Evolutionary conservation across 2,113 vertebrate species (phyloP).

Genomic region (Heterotilapia buettikoferi): DNA sequence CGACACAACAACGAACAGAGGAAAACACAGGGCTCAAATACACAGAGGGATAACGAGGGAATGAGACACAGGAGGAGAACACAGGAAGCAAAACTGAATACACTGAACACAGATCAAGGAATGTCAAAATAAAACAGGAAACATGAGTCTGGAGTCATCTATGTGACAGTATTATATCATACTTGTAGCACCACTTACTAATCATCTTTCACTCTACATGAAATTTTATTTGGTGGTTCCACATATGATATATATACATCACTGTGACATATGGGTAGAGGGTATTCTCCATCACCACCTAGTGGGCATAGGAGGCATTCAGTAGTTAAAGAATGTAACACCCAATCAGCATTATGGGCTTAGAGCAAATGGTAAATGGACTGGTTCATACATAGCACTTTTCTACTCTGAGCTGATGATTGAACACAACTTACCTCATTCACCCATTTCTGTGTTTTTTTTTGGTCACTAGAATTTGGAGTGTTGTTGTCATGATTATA

Average conservation of each 20-base stretch:
- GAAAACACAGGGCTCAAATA: not conserved
- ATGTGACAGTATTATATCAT: not conserved
- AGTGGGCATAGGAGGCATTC: not conserved
- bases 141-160: not conserved
- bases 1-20: not conserved
- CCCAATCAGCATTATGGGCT: not conserved
- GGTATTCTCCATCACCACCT: not conserved
- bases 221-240: not conserved
- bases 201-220: not conserved
- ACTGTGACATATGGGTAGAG: not conserved
- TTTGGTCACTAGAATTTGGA: not conserved
- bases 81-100: not conserved
- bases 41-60: not conserved
- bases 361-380: not conserved
- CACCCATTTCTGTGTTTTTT: not conserved
- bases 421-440: not conserved
- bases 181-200: not conserved
- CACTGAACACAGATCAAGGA: not conserved
- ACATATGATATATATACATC: rapidly evolving
- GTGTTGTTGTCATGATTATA: not conserved
- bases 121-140: not conserved
- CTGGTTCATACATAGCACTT: not conserved
- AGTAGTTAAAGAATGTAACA: not conserved
- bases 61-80: not conserved
- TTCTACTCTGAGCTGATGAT: not conserved